Percentiles rank a stretch among this genome's conserved stretches.
phyloP scores from a whole-genome alignment of 2,888 invertebrate species.

The Idaea dimidiata region DNA sequence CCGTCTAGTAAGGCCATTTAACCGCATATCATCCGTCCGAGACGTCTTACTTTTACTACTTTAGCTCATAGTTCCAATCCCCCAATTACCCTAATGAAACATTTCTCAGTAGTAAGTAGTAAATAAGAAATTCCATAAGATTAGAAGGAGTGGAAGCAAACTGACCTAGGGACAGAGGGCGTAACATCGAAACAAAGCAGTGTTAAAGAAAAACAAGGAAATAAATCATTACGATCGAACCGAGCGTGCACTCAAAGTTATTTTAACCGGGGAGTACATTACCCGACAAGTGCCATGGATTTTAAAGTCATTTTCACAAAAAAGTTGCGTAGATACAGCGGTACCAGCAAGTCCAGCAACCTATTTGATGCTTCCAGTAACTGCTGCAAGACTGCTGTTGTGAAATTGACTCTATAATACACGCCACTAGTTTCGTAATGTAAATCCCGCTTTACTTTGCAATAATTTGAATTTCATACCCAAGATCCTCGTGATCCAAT shows the following conservation, averaged over 20 bases:
- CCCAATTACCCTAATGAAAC: background rate
- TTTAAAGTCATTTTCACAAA: no score
- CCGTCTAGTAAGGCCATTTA: no score
- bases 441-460: conserved; percentile 33
- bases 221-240: conserved; percentile 55
- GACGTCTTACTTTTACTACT: no score
- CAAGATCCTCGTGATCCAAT: conserved; percentile 62
- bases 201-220: conserved; percentile 51
- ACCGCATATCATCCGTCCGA: no score
- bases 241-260: conserved; percentile 75
- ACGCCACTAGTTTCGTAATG: no score
- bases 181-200: conserved; percentile 56
- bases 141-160: background rate
- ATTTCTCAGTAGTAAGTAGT: background rate
- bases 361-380: no score
- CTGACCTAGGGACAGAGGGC: background rate
- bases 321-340: no score
- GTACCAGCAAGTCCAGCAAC: no score
- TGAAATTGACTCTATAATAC: no score
- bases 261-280: no score
- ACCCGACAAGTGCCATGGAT: no score
- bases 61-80: background rate
- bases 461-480: conserved; percentile 74
- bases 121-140: background rate
- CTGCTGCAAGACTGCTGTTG: no score